A percentile compares a stretch with the other conserved stretches of the same genome.
phyloP scores from a whole-genome alignment of 2,797 vertebrate species.

The Coregonus suidteri region DNA sequence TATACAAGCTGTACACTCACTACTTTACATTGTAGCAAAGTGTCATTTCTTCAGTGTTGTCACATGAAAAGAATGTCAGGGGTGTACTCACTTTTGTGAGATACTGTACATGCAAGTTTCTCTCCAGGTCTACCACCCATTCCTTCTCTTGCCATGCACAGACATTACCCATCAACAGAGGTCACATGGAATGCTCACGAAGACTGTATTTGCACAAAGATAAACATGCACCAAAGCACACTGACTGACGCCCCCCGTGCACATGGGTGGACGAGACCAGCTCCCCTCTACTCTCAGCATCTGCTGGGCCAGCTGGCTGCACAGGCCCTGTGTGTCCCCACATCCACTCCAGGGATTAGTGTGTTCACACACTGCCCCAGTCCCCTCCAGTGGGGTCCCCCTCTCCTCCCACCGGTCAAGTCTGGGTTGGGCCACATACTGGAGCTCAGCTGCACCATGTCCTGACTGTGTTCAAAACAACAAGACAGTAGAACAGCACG shows the following conservation, averaged over 20 bases:
- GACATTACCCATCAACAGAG: too few species aligned
- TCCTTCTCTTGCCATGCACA: too few species aligned
- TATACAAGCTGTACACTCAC: too few species aligned
- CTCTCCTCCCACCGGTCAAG: conserved; percentile 10
- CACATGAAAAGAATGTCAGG: too few species aligned
- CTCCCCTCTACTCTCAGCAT: conserved; percentile 30
- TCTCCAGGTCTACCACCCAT: too few species aligned
- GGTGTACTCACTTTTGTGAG: too few species aligned
- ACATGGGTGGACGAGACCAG: not conserved
- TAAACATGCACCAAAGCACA: not conserved
- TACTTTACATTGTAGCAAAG: too few species aligned
- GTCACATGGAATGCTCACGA: too few species aligned
- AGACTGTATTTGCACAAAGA: not conserved
- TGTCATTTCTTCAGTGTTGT: too few species aligned
- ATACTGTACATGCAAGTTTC: too few species aligned
- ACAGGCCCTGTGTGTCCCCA: conserved; percentile 39
- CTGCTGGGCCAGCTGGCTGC: conserved; percentile 49
- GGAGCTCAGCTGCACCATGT: conserved; percentile 5
- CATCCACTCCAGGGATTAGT: conserved; percentile 43
- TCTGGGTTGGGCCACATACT: conserved; percentile 12
- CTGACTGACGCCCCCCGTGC: not conserved
- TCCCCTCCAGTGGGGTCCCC: conserved; percentile 1
- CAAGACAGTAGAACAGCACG: not conserved
- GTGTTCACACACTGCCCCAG: not conserved
- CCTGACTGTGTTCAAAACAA: not conserved